A percentile compares a stretch with the other conserved stretches of the same genome.
Conservation (phyloP, 2,797 vertebrate species). For the Nyctalus aviator region DNA sequence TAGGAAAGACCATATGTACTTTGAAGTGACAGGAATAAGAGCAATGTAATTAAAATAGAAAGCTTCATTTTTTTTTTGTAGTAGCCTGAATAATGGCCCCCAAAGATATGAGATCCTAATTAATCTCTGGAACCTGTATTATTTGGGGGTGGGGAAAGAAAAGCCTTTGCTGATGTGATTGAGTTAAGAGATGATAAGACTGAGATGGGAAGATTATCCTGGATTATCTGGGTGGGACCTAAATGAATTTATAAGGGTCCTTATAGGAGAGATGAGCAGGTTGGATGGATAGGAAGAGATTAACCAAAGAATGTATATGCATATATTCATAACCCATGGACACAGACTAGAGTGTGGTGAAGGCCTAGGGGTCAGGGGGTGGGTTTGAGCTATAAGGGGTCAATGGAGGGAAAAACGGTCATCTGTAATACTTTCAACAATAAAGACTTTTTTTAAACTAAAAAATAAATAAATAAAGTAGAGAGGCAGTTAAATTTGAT, state of each 20-base stretch:
- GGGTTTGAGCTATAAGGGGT: no score
- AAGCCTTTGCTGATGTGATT: background rate
- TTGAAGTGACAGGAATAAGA: constrained; percentile 41
- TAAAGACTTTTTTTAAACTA: no score
- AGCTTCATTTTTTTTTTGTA: background rate
- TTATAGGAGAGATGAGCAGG: background rate
- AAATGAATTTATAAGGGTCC: background rate
- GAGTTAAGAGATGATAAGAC: background rate
- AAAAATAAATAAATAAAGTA: no score
- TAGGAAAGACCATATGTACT: constrained; percentile 54
- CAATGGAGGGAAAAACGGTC: no score
- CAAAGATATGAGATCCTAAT: background rate
- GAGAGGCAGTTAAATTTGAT: background rate
- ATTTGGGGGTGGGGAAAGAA: background rate
- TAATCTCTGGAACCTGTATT: background rate
- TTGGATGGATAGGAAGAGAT: no score
- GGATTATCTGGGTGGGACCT: background rate
- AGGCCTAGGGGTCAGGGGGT: no score
- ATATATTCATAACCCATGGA: no score
- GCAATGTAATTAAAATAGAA: background rate
- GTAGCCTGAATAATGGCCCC: background rate
- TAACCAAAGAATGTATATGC: no score
- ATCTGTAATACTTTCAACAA: no score
- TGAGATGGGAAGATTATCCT: background rate
- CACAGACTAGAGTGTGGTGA: no score